Evolutionary conservation across 2,888 invertebrate genomes (phyloP).

Genomic region (Julus scanicus): DNA sequence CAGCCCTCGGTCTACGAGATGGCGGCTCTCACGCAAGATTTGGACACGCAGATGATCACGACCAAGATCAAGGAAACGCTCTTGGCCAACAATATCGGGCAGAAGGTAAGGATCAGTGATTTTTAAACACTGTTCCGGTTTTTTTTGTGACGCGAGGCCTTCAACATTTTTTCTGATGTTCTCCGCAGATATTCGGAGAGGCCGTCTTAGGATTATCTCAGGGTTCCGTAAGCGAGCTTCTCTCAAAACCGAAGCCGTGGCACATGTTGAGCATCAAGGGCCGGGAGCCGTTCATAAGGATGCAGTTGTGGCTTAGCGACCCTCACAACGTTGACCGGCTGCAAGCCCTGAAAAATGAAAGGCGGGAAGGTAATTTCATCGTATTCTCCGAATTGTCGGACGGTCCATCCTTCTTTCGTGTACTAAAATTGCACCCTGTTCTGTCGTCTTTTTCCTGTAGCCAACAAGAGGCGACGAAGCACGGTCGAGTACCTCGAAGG

Average conservation of each 20-base stretch:
- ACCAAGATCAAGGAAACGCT: conserved; percentile 97
- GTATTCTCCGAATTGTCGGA: neutral
- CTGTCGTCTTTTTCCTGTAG: conserved; percentile 65
- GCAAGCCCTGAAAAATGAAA: conserved; percentile 87
- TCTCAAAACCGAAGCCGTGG: conserved; percentile 99
- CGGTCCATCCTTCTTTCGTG: too few relatives aligned
- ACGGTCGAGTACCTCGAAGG: conserved; percentile 65
- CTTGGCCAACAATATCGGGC: conserved; percentile 96
- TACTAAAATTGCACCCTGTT: neutral
- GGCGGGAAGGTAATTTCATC: conserved; percentile 73
- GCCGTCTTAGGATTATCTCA: conserved; percentile 96
- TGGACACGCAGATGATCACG: conserved; percentile 96
- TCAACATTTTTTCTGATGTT: neutral
- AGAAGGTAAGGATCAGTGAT: conserved; percentile 75
- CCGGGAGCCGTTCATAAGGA: conserved; percentile 93
- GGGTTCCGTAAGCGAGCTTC: conserved; percentile 95
- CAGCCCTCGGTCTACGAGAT: conserved; percentile 97
- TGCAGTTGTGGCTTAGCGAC: conserved; percentile 97
- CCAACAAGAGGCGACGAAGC: conserved; percentile 81
- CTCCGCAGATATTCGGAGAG: conserved; percentile 88
- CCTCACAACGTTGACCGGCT: conserved; percentile 93
- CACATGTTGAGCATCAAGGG: conserved; percentile 99
- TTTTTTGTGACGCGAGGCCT: neutral
- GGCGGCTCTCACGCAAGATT: conserved; percentile 94
- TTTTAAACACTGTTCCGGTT: conserved; percentile 20